These are phyloP conservation scores for Parasteatoda tepidariorum DNA, from an alignment of 1,140 invertebrate species.

Conservation along the genomic window DNA sequence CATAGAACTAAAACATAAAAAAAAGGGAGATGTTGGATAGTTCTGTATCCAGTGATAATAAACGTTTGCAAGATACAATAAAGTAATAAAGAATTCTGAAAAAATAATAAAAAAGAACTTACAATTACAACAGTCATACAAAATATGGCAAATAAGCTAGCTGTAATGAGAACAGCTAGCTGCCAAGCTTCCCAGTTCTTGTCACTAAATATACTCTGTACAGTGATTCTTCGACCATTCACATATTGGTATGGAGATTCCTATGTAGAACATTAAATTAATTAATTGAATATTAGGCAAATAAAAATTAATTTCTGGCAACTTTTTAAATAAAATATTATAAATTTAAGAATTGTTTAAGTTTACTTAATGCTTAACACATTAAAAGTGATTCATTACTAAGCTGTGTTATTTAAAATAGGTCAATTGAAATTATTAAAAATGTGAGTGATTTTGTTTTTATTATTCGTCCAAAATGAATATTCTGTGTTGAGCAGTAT, in stretches of 20 bases:
- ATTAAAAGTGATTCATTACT: neutral
- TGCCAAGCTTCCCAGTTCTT: conserved; percentile 62
- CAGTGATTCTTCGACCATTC: conserved; percentile 25
- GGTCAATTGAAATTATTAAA: too few relatives aligned
- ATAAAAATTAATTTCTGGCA: neutral
- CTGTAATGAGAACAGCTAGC: conserved; percentile 57
- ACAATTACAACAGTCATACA: conserved; percentile 48
- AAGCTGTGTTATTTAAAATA: neutral
- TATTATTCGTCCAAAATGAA: too few relatives aligned
- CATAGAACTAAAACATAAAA: too few relatives aligned
- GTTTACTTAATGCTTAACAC: neutral
- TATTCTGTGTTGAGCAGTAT: too few relatives aligned
- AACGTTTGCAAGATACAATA: too few relatives aligned
- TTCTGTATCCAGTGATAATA: too few relatives aligned
- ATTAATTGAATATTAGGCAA: neutral
- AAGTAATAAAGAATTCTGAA: too few relatives aligned
- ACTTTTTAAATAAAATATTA: too few relatives aligned
- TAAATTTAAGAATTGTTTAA: too few relatives aligned
- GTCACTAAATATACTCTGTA: conserved; percentile 58
- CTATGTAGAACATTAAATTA: conserved; percentile 8
- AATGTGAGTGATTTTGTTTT: too few relatives aligned
- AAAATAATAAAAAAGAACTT: too few relatives aligned
- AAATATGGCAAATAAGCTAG: conserved; percentile 50
- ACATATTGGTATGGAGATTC: conserved; percentile 15
- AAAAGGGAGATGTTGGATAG: too few relatives aligned